phyloP scores from a whole-genome alignment of 2,888 invertebrate species.

The Cheilosia grossa region DNA sequence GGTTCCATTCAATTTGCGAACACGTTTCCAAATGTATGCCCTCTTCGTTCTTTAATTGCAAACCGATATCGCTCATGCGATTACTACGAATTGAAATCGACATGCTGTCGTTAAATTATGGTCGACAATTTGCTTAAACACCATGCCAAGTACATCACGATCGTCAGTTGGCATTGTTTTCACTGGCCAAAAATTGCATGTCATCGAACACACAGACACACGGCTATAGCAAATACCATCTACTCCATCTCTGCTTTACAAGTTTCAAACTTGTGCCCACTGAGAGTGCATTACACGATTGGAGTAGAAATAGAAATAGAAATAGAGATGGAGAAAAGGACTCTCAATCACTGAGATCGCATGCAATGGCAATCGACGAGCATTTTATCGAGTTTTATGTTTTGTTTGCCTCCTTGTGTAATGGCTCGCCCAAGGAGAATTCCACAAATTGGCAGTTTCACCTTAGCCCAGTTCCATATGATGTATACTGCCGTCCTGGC shows the following conservation, averaged over 20 bases:
- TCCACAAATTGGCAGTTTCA: constrained; percentile 71
- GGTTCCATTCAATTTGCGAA: neutral
- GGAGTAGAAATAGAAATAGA: constrained; percentile 59
- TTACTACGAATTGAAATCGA: constrained; percentile 54
- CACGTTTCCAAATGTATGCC: neutral
- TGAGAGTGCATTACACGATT: constrained; percentile 66
- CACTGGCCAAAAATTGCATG: constrained; percentile 65
- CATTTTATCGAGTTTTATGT: constrained; percentile 6
- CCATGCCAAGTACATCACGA: constrained; percentile 24
- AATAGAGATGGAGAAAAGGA: constrained; percentile 66
- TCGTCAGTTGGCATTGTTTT: constrained; percentile 4
- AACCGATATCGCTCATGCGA: constrained; percentile 64
- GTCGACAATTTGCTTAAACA: constrained; percentile 66
- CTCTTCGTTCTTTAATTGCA: constrained; percentile 36
- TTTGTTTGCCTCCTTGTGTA: constrained; percentile 13
- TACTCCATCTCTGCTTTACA: neutral
- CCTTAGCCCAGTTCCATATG: constrained; percentile 65
- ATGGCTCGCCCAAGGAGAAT: constrained; percentile 44
- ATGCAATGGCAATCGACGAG: constrained; percentile 63
- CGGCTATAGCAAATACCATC: neutral
- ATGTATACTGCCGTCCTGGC: constrained; percentile 19
- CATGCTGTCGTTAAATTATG: constrained; percentile 60
- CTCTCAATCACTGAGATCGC: constrained; percentile 59
- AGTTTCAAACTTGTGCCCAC: constrained; percentile 38
- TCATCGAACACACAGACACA: constrained; percentile 24